These are phyloP conservation scores for Nestor notabilis DNA, from an alignment of 2,113 vertebrate species.

Conservation along the genomic window DNA sequence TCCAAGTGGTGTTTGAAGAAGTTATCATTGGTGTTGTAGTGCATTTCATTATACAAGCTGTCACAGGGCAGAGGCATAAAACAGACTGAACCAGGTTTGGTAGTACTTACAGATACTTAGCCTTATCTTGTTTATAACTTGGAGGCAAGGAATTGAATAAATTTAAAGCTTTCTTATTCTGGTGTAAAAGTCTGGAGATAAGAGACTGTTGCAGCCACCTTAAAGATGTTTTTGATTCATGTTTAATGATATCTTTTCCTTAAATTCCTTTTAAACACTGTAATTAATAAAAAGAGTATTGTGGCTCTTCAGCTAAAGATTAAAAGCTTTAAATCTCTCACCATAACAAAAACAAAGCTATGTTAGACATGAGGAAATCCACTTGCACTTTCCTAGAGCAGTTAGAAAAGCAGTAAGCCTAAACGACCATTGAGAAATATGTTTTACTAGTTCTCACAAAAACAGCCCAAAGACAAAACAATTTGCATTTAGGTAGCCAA, in stretches of 20 bases:
- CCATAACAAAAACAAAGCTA: rapidly evolving
- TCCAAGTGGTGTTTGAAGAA: background rate
- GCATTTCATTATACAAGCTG: background rate
- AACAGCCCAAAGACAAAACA: background rate
- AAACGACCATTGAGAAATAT: background rate
- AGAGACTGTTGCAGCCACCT: background rate
- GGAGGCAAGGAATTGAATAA: background rate
- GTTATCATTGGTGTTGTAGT: background rate
- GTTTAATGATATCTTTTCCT: background rate
- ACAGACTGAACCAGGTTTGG: background rate
- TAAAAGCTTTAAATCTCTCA: background rate
- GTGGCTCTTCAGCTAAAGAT: background rate
- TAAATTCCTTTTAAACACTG: background rate
- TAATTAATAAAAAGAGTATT: background rate
- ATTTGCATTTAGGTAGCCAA: background rate
- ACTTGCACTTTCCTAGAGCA: background rate
- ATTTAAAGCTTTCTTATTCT: background rate
- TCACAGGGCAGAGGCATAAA: background rate
- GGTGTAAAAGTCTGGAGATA: background rate
- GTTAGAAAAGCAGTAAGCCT: background rate
- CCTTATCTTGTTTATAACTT: background rate
- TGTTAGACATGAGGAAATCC: background rate
- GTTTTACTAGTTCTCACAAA: background rate
- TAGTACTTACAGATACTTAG: background rate
- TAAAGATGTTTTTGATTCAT: background rate